Evolutionary conservation across 2,888 invertebrate genomes (phyloP).

Genomic region (Scrobipalpa costella): DNA sequence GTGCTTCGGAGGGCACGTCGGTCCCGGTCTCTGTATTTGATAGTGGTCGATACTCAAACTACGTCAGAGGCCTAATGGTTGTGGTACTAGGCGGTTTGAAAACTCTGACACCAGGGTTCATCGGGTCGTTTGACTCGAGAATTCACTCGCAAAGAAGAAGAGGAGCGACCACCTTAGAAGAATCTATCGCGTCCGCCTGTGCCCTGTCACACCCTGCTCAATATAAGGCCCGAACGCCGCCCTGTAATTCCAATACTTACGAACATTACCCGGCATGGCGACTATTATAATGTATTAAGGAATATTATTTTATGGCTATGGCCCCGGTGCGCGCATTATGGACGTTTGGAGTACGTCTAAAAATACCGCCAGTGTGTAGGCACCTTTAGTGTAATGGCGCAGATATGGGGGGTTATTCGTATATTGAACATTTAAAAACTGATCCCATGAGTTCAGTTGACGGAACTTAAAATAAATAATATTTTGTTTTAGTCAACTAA

Average conservation of each 20-base stretch:
- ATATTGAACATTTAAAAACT: no score
- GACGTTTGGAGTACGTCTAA: slow-evolving; percentile 64
- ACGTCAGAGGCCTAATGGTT: no score
- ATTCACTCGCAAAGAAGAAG: no score
- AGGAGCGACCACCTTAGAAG: neutral
- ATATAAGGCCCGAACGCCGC: slow-evolving; percentile 70
- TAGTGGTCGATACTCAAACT: no score
- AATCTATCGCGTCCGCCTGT: slow-evolving; percentile 30
- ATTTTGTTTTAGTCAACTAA: no score
- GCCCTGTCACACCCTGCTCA: slow-evolving; percentile 47
- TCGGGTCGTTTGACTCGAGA: no score
- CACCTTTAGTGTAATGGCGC: slow-evolving; percentile 46
- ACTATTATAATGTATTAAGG: slow-evolving; percentile 81
- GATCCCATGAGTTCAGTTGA: no score
- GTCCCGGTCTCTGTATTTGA: no score
- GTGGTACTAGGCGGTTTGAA: no score
- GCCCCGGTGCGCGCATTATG: slow-evolving; percentile 63
- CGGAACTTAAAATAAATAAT: no score
- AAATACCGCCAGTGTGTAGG: slow-evolving; percentile 63
- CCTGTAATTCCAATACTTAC: slow-evolving; percentile 80
- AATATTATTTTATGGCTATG: slow-evolving; percentile 77
- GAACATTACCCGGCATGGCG: slow-evolving; percentile 75
- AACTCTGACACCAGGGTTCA: no score
- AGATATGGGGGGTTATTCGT: neutral
- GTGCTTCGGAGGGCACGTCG: no score